Evolutionary conservation across 2,797 vertebrate genomes (phyloP).

Genomic region (Nyctalus aviator): DNA sequence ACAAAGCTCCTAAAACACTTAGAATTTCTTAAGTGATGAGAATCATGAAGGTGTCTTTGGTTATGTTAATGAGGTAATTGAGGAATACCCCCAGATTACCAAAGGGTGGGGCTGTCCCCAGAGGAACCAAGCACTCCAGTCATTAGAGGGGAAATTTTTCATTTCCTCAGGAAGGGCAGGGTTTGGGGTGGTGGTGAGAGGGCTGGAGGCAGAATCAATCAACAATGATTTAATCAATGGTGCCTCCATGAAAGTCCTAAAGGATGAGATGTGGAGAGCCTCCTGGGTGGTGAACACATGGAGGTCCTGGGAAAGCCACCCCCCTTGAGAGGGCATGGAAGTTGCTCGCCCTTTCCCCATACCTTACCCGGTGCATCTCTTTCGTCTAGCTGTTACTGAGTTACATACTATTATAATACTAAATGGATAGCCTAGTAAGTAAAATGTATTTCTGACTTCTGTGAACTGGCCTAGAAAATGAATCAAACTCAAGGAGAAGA

Average conservation of each 20-base stretch:
- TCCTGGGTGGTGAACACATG: neutral
- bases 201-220: neutral
- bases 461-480: neutral
- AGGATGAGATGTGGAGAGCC: neutral
- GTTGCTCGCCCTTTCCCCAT: neutral
- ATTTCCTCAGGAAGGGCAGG: neutral
- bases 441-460: neutral
- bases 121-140: neutral
- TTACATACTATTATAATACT: neutral
- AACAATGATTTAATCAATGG: neutral
- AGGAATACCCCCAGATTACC: neutral
- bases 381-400: neutral
- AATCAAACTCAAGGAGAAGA: neutral
- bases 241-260: neutral
- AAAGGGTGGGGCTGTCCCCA: neutral
- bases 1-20: neutral
- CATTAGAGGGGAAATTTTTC: neutral
- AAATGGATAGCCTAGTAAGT: neutral
- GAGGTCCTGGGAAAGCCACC: neutral
- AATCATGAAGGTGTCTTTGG: neutral
- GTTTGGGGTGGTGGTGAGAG: neutral
- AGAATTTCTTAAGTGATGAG: neutral
- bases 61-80: neutral
- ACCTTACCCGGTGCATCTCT: neutral
- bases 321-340: neutral